Conservation (phyloP, 2,797 vertebrate genomes). For the Fistularia tabacaria region DNA sequence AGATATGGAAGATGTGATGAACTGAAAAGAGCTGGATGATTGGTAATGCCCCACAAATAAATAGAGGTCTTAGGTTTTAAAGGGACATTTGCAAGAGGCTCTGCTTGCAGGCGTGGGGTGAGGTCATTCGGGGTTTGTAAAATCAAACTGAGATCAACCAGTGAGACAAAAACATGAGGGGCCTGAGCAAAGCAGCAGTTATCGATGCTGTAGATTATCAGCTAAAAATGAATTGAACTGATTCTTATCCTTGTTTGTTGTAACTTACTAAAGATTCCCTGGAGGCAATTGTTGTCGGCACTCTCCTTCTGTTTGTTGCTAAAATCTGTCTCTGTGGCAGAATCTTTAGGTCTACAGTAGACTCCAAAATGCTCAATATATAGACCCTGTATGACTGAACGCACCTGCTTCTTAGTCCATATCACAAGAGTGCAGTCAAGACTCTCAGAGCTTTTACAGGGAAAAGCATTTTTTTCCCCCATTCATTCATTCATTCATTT, state of each 20-base stretch:
- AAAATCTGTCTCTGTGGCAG: background rate
- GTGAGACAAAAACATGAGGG: background rate
- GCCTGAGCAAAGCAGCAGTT: constrained; percentile 8
- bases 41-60: constrained; percentile 5
- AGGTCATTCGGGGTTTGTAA: constrained; percentile 6
- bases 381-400: too few species aligned
- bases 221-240: constrained; percentile 17
- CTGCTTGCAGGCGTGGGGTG: background rate
- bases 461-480: too few species aligned
- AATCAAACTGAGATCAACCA: too few species aligned
- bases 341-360: background rate
- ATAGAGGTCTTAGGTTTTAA: constrained; percentile 4
- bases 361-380: constrained; percentile 4
- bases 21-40: background rate
- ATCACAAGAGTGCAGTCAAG: too few species aligned
- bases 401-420: too few species aligned
- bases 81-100: background rate
- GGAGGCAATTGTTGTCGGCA: background rate
- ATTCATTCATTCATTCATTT: too few species aligned
- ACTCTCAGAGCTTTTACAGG: too few species aligned
- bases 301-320: constrained; percentile 10
- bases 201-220: constrained; percentile 34
- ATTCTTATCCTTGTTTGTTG: constrained; percentile 23
- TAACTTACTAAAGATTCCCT: constrained; percentile 13
- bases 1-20: constrained; percentile 5